Base-by-base conservation (phyloP, 2,113 vertebrate genomes). In the Otus sunia region DNA sequence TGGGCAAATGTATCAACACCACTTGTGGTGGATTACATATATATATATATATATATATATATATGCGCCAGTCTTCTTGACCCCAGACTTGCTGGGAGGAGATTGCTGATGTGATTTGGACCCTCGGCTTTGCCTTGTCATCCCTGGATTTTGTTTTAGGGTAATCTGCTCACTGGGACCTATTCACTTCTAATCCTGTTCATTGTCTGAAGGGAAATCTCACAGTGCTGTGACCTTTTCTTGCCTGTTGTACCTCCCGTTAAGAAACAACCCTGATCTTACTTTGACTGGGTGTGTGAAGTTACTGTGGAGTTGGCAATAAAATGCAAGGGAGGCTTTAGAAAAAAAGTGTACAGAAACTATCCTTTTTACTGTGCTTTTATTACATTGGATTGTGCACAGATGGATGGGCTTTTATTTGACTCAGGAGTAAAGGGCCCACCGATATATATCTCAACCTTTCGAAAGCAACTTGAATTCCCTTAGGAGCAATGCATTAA, bases 321-420 rank as follows among this genome's bases (percentile, higher is more conserved):
- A 88, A 90, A 91, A 64, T 32, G 34, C 15, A 67, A 52, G 58
- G 3, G 2, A 75, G 34, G 21, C 52, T 85, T 89, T 85, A 68
- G 11, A 29, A 62, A 76, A 75, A 37, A 74, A 49, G 5, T 6
- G 8, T 56, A 36, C 53, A 74, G 56, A 89, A 82, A 50, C 58
- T 69, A 15, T 86, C 22, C 58, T 67, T 90, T 94, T 95, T 86
- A 41, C 52, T 66, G 62, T 86, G 71, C 39, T 86, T 96, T 96
- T 93, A 91, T 97, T 97, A 67, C 87, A 30, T 30, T 94, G 85
- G 67, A 63, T 88, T 73, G 53, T 84, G 72, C 62, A 69, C 62
- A 84, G 92, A 93, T 83, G 58, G 89, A 90, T 88, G 66, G 68
- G 59, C 82, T 97, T 94, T 94, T 92, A 94, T 71, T 78, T 85